Evolutionary conservation across 2,888 invertebrate genomes (phyloP), one percentile per base, ranked within the genome.

Genomic region (Chloroclystis v-ata): DNA sequence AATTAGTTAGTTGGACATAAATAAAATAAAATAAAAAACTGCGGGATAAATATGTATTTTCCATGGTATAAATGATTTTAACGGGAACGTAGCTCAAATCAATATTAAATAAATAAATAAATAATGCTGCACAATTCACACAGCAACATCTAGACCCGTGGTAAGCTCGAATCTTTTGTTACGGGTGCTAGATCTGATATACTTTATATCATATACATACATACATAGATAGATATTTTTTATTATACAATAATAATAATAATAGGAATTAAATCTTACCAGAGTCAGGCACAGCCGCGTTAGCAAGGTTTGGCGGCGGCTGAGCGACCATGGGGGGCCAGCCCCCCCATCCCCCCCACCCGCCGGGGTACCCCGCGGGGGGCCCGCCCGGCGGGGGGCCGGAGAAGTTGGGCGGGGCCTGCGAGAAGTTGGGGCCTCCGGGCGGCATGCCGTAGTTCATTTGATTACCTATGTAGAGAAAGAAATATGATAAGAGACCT

Each of bases 291-390:
- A 67, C 57, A 0, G 60, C 59, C 0, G 63, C 61, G 13, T 48
- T 55, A 4, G 52, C 54, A 20, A 69, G 37, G 7, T 60, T 60
- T 0, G 61, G 89, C 61, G 54, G 89, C 56, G 74, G 89, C 72
- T 60, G 79, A 1, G 67, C 72, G 7, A 72, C 73, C 1, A 75
- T 60, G 8, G 82, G 81, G 1, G 79, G 80, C 80, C 82, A 82
- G 28, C 69, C 69, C 1, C 72, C 69, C 78, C 82, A 78, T 1
- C 60, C 66, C 1, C 57, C 62, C 54, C 56, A 59, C 11, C 50
- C 51, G 4, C 58, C 60, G 28, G 53, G 56, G 25, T 8, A 46
- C 13, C 29, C 56, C 7, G 46, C 54, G 24, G 47, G 49, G 37
- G 35, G 54, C 6, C 48, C 55, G 26, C 37, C 57, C 12, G 43